phyloP scores from a whole-genome alignment of 2,888 invertebrate species.

The Melangyna quadrimaculata region DNA sequence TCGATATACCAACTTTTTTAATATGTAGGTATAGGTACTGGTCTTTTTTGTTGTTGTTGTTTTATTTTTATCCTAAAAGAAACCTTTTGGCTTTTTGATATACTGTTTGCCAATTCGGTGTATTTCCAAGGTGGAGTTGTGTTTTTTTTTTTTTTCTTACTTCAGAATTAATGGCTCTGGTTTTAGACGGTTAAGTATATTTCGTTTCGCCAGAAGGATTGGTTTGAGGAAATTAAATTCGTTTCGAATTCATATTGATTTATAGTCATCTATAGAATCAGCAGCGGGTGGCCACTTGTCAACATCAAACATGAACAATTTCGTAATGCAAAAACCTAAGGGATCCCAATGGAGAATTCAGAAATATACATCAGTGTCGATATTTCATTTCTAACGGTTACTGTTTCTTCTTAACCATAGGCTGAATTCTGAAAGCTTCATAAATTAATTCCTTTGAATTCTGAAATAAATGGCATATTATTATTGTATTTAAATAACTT shows the following conservation, averaged over 20 bases:
- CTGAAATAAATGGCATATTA: too few relatives aligned
- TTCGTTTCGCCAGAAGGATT: neutral
- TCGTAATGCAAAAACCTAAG: neutral
- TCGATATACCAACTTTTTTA: constrained; percentile 1
- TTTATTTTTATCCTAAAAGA: constrained; percentile 9
- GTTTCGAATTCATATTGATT: constrained; percentile 23
- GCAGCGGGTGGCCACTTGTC: neutral
- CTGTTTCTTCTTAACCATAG: too few relatives aligned
- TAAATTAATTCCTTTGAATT: too few relatives aligned
- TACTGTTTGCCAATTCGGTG: constrained; percentile 16
- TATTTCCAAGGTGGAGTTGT: constrained; percentile 12
- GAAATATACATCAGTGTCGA: neutral
- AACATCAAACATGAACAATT: neutral
- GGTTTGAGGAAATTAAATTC: constrained; percentile 16
- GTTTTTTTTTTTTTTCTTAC: neutral
- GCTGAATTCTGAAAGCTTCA: too few relatives aligned
- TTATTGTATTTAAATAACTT: too few relatives aligned
- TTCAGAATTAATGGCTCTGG: constrained; percentile 19
- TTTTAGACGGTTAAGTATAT: constrained; percentile 14
- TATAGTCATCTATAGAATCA: neutral
- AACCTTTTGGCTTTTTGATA: constrained; percentile 17
- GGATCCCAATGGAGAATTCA: neutral
- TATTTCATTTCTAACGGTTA: neutral
- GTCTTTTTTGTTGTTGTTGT: neutral
- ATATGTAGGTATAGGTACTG: too few relatives aligned